A percentile compares a stretch with the other conserved stretches of the same genome.
These are phyloP conservation scores for Hyperopisus bebe DNA, from an alignment of 2,113 vertebrate genomes.

Conservation along the genomic window DNA sequence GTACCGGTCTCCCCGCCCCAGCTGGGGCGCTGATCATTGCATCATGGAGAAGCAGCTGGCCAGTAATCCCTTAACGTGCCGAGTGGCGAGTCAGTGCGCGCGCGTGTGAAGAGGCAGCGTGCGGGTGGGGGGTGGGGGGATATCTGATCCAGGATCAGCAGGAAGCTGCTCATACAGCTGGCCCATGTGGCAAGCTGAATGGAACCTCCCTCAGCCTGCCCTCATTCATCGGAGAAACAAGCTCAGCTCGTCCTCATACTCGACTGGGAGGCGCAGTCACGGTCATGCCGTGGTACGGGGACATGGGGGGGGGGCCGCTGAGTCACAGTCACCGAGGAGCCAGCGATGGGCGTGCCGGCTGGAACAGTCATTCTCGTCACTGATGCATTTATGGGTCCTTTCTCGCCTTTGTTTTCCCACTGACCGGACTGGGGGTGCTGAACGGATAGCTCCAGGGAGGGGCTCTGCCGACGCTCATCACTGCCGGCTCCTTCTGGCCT, in stretches of 20 bases:
- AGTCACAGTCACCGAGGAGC: slow-evolving; percentile 26
- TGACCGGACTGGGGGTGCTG: slow-evolving; percentile 24
- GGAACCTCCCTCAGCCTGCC: not conserved
- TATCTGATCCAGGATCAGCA: not conserved
- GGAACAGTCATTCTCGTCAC: not conserved
- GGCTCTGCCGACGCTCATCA: not conserved
- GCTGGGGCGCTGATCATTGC: not conserved
- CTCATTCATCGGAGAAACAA: not conserved
- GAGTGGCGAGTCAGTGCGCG: not conserved
- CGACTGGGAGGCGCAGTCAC: not conserved
- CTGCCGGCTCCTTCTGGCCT: not conserved
- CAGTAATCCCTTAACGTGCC: slow-evolving; percentile 45
- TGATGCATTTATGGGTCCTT: not conserved
- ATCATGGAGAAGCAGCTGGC: slow-evolving; percentile 37
- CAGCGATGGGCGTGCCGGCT: not conserved
- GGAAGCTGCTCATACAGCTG: not conserved
- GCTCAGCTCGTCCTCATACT: not conserved
- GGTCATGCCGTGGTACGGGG: not conserved
- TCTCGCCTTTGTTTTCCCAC: not conserved
- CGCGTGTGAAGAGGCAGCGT: not conserved
- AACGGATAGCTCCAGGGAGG: slow-evolving; percentile 33
- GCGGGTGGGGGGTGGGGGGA: not conserved
- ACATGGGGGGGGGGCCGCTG: slow-evolving; percentile 11
- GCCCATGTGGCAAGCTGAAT: not conserved
- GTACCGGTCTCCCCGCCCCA: slow-evolving; percentile 31